Conservation (phyloP, 1,140 invertebrate genomes). For the Drosophila tropicalis region DNA sequence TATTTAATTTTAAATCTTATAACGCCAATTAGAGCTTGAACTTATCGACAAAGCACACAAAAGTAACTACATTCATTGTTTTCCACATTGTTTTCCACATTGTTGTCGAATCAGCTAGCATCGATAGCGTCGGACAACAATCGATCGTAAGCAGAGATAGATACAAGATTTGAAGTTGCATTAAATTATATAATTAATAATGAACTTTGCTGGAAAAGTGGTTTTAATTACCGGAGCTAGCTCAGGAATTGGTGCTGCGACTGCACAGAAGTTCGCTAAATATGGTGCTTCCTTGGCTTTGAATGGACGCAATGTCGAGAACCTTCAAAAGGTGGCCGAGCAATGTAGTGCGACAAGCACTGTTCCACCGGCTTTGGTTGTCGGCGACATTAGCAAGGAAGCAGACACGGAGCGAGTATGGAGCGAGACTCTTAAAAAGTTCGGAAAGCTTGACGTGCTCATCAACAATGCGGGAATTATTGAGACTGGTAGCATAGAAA, state of each 20-base stretch:
- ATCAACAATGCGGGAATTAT: conserved; percentile 96
- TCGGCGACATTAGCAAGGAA: conserved; percentile 89
- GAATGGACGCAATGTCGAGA: conserved; percentile 88
- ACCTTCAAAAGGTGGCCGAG: conserved; percentile 53
- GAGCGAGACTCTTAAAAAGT: conserved; percentile 88
- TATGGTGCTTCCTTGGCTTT: conserved; percentile 89
- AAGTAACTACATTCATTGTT: not conserved
- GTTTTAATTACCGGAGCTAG: conserved; percentile 92
- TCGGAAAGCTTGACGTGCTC: conserved; percentile 89
- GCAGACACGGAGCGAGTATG: conserved; percentile 89
- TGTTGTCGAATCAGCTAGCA: not conserved
- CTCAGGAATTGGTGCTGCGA: conserved; percentile 93
- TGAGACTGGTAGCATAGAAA: conserved; percentile 92
- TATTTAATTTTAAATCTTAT: no score
- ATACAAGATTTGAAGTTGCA: not conserved
- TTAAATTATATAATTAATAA: conserved; percentile 53
- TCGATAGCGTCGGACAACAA: not conserved
- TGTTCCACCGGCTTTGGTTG: conserved; percentile 37
- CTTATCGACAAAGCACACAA: no score
- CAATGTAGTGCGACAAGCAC: conserved; percentile 81
- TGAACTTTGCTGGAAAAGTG: conserved; percentile 88
- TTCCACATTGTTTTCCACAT: not conserved
- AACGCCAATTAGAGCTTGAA: no score
- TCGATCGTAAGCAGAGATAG: not conserved
- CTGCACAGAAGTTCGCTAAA: conserved; percentile 91